Evolutionary conservation across 2,888 invertebrate species (phyloP), one percentile per base, ranked within the genome.

Genomic region (Ferrisia virgata): DNA sequence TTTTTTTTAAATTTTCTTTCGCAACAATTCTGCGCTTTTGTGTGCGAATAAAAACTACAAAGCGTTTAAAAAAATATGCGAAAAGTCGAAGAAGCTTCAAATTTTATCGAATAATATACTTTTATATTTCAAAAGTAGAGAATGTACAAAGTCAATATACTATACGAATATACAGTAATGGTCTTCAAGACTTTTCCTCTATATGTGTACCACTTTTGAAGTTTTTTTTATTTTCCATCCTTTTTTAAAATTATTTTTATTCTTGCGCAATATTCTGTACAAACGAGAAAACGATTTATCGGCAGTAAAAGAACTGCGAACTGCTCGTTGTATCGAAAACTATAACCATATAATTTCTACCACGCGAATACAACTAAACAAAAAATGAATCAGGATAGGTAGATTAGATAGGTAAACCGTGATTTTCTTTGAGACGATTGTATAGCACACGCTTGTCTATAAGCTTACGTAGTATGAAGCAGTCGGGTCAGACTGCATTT

Each of bases 31-130:
- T 22, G n/a, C n/a, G n/a, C 5, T 58, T 64, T 1, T n/a, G 4
- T 28, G 4, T 4, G 28, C 64, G 13, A 28, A 64, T 64, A 36
- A 76, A n/a, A 76, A 33, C 72, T 76, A 76, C 72, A 36, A 76
- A 76, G 36, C 72, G 22, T 76, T 36, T 18, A 28, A 36, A 76
- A n/a, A 76, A 76, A 36, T 33, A 76, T 36, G 72, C 36, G 72
- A 76, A 76, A 76, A 76, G 72, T 76, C 33, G 33, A 33, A 76
- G 72, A 76, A 6, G 72, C 36, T 76, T 36, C 8, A 76, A 76
- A 76, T 33, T 31, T 76, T 76, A 76, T 76, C 72, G 72, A 76
- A 76, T 76, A 33, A 36, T 76, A 76, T 76, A 36, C 13, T 13
- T 18, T 76, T 76, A 6, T 76, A 76, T 76, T 76, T 76, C 18